Percentiles rank a stretch among this genome's conserved stretches.
Evolutionary conservation across 1,140 invertebrate species (phyloP).

Genomic region (Panagrolaimus sp.): DNA sequence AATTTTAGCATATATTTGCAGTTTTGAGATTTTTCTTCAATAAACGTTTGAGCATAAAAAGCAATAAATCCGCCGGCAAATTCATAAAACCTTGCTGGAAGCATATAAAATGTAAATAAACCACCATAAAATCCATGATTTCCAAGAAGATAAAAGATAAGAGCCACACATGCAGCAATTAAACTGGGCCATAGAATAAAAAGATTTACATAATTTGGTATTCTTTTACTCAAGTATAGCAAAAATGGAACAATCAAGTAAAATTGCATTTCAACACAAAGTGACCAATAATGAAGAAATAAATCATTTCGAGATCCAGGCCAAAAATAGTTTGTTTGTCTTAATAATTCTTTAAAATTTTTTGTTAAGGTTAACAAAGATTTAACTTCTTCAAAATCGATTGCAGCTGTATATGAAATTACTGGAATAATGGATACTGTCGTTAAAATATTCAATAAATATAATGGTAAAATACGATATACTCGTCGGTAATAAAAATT

Average conservation of each 20-base stretch:
- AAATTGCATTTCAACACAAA: constrained; percentile 1
- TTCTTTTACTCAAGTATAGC: background rate
- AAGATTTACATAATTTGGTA: background rate
- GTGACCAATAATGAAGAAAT: constrained; percentile 4
- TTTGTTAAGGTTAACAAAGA: background rate
- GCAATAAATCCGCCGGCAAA: background rate
- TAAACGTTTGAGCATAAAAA: no score
- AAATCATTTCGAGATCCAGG: background rate
- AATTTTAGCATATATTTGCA: no score
- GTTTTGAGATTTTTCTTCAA: no score
- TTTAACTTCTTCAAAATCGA: background rate
- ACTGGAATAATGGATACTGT: background rate
- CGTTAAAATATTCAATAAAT: background rate
- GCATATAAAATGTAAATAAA: background rate
- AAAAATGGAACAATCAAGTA: constrained; percentile 11
- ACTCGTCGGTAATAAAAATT: background rate
- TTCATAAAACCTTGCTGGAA: background rate
- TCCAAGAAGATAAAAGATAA: background rate
- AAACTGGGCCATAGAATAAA: background rate
- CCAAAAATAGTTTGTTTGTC: background rate
- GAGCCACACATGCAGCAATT: background rate
- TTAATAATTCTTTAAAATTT: background rate
- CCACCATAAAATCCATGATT: no score
- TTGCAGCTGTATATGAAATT: background rate
- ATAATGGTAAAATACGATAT: constrained; percentile 6